Conservation (phyloP, 2,113 vertebrate genomes). For the Oryzias melastigma region DNA sequence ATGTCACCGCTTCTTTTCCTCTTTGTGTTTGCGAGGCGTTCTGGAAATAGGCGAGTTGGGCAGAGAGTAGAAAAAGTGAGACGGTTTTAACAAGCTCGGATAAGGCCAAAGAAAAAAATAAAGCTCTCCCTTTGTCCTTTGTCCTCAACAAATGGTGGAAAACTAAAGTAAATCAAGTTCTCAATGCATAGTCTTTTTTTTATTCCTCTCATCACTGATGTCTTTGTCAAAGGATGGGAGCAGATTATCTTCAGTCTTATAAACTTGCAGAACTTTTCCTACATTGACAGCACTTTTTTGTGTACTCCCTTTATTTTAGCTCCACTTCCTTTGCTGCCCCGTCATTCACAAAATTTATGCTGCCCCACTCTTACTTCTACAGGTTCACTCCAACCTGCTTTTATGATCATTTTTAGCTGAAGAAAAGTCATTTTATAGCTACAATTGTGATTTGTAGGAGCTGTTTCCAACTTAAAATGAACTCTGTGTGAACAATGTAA, state of each 20-base stretch:
- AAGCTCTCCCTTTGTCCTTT: constrained; percentile 65
- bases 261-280: constrained; percentile 22
- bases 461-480: constrained; percentile 11
- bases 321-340: constrained; percentile 8
- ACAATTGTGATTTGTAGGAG: constrained; percentile 37
- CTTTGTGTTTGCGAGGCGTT: constrained; percentile 64
- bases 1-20: constrained; percentile 60
- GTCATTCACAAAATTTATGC: constrained; percentile 32
- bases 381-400: constrained; percentile 31
- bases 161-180: constrained; percentile 32
- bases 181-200: constrained; percentile 33
- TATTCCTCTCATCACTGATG: constrained; percentile 35
- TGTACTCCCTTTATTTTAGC: constrained; percentile 22
- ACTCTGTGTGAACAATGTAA: constrained; percentile 14
- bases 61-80: constrained; percentile 38
- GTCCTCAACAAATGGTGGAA: constrained; percentile 54
- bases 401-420: background rate
- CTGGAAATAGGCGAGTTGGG: constrained; percentile 57
- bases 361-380: constrained; percentile 13
- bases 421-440: constrained; percentile 11
- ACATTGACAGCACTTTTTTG: constrained; percentile 9
- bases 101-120: constrained; percentile 58
- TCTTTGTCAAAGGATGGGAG: constrained; percentile 29
- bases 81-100: constrained; percentile 39
- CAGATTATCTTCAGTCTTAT: constrained; percentile 32